Conservation (phyloP, 64 coral and sea anemone species). For the Platygyra sinensis region DNA sequence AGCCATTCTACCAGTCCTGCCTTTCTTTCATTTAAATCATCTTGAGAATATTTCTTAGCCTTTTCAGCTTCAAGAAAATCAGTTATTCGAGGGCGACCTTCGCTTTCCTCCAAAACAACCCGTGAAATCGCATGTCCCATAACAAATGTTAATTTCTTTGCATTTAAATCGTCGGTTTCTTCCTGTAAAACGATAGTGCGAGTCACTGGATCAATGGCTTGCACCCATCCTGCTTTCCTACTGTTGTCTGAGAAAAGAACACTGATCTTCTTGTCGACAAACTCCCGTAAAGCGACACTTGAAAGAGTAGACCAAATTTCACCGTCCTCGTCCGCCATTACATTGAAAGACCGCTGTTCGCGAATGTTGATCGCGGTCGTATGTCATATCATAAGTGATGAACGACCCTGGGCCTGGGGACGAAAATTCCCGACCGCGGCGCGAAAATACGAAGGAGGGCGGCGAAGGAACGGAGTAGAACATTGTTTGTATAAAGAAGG, state of each 20-base stretch:
- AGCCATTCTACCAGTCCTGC: slow-evolving; percentile 74
- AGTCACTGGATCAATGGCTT: slow-evolving; percentile 89
- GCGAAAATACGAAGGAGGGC: no score
- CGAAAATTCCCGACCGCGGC: no score
- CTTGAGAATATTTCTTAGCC: slow-evolving; percentile 28
- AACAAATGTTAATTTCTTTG: slow-evolving; percentile 37
- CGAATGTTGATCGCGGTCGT: no score
- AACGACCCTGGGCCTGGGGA: no score
- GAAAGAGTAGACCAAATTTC: slow-evolving; percentile 3
- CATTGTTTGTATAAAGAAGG: no score
- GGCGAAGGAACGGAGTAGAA: no score
- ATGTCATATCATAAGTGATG: no score
- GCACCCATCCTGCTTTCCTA: slow-evolving; percentile 73
- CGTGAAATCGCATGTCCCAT: slow-evolving; percentile 51
- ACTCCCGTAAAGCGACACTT: slow-evolving; percentile 27
- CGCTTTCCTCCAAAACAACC: slow-evolving; percentile 27
- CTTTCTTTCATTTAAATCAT: slow-evolving; percentile 65
- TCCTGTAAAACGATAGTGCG: slow-evolving; percentile 63
- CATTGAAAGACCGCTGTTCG: no score
- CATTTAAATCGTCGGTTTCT: slow-evolving; percentile 5
- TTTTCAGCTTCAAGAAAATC: slow-evolving; percentile 27
- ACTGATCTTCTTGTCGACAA: slow-evolving; percentile 38
- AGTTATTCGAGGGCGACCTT: slow-evolving; percentile 22
- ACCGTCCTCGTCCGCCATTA: slow-evolving; percentile 41
- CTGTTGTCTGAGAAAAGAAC: slow-evolving; percentile 54